Evolutionary conservation across 2,113 vertebrate species (phyloP), one percentile per base, ranked within the genome.

Genomic region (Urocolius indicus): DNA sequence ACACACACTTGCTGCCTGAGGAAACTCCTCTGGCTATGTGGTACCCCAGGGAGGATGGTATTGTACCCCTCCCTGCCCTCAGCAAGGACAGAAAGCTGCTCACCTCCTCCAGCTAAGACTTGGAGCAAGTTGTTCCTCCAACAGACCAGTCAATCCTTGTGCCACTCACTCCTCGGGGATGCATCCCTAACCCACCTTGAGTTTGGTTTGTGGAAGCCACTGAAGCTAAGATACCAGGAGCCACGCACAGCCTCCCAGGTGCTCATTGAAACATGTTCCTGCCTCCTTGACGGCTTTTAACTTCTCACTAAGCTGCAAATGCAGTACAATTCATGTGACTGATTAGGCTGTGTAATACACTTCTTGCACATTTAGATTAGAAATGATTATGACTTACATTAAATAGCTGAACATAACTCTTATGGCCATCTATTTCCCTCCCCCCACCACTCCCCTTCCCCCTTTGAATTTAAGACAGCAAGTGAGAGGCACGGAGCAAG

Each of bases 351-450:
- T 58, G 96, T 73, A 96, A 96, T 84, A 92, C 94, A 95, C 95
- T 79, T 74, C 90, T 91, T 74, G 89, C 95, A 93, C 74, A 78
- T 93, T 97, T 95, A 96, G 96, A 97, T 98, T 98, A 97, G 96
- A 91, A 95, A 91, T 91, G 81, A 97, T 98, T 96, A 97, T 87
- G 93, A 92, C 91, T 97, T 90, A 91, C 96, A 97, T 95, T 91
- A 97, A 97, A 97, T 38, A 97, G 96, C 95, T 84, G 95, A 97
- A 91, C 74, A 62, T 94, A 95, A 95, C 95, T 94, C 94, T 93
- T 90, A 78, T 4, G 73, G 92, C 90, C 94, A 86, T 97, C 94
- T 84, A 94, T 96, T 93, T 65, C 61, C 32, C 9, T 52, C 15
- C 52, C 34, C 8, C n/a, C n/a, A n/a, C n/a, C n/a, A n/a, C n/a